Percentiles rank a stretch among this genome's conserved stretches.
Conservation (phyloP, 1,140 invertebrate species). For the Coelopa frigida region DNA sequence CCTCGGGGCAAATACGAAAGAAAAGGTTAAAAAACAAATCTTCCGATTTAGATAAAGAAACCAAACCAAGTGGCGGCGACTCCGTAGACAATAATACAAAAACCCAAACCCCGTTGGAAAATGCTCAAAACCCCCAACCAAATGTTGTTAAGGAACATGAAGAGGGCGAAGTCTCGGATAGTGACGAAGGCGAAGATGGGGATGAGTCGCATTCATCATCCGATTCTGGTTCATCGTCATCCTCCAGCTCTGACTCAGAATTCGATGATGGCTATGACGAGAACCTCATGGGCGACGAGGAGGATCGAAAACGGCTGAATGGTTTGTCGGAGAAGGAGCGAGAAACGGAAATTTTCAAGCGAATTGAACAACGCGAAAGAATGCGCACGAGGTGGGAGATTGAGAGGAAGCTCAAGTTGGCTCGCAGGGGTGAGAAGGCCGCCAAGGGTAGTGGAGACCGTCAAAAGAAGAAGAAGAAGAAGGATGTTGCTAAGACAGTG, state of each 20-base stretch:
- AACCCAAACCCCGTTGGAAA: not conserved
- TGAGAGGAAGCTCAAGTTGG: conserved; percentile 84
- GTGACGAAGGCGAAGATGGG: conserved; percentile 24
- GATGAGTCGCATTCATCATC: conserved; percentile 13
- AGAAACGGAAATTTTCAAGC: conserved; percentile 94
- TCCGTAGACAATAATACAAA: conserved; percentile 2
- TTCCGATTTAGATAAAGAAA: conserved; percentile 43
- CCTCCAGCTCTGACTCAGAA: conserved; percentile 45
- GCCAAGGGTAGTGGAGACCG: conserved; percentile 49
- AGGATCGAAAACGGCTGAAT: conserved; percentile 80
- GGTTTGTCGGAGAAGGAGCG: conserved; percentile 95
- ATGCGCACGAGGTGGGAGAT: conserved; percentile 95
- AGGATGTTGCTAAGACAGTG: too few species aligned
- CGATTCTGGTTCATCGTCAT: conserved; percentile 20
- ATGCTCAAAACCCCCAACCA: conserved; percentile 2
- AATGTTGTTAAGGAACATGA: conserved; percentile 23
- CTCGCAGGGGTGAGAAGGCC: conserved; percentile 72
- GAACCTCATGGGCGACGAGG: conserved; percentile 94
- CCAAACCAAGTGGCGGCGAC: not conserved
- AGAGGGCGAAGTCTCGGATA: conserved; percentile 39
- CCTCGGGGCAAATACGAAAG: conserved; percentile 57
- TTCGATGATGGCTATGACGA: conserved; percentile 78
- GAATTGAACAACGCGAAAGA: conserved; percentile 87
- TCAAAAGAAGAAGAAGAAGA: conserved; percentile 53
- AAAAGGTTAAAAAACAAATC: conserved; percentile 55